phyloP scores from a whole-genome alignment of 2,888 invertebrate genomes.

The Scaptomyza cyrtandrae region DNA sequence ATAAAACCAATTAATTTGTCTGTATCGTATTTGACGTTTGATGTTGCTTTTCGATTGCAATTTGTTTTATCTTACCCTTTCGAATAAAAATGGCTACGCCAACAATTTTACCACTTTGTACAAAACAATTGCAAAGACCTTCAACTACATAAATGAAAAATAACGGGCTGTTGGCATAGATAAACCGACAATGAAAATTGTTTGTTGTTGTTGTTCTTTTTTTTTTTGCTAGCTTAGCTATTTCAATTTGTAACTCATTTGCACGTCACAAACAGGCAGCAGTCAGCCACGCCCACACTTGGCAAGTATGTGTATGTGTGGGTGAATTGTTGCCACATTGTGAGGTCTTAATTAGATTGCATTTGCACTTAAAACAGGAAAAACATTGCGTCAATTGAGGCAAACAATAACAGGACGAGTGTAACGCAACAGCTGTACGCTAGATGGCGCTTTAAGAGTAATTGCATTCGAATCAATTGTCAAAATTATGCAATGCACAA shows the following conservation, averaged over 20 bases:
- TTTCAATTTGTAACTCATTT: slow-evolving; percentile 68
- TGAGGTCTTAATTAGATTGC: slow-evolving; percentile 69
- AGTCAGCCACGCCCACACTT: neutral
- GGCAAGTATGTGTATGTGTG: slow-evolving; percentile 10
- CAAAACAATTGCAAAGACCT: slow-evolving; percentile 31
- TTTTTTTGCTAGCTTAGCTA: too few relatives aligned
- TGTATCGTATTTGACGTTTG: neutral
- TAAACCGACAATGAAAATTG: slow-evolving; percentile 44
- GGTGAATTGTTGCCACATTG: slow-evolving; percentile 6
- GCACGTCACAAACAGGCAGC: slow-evolving; percentile 52
- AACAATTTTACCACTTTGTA: slow-evolving; percentile 10
- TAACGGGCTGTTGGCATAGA: slow-evolving; percentile 10
- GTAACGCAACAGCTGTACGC: slow-evolving; percentile 11
- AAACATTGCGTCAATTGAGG: slow-evolving; percentile 52
- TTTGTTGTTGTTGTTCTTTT: slow-evolving; percentile 32
- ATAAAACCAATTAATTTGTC: neutral
- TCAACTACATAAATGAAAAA: slow-evolving; percentile 45
- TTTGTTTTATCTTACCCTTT: too few relatives aligned
- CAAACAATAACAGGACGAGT: slow-evolving; percentile 4
- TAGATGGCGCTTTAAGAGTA: slow-evolving; percentile 36
- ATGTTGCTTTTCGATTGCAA: too few relatives aligned
- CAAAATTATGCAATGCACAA: slow-evolving; percentile 43
- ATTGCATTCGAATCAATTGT: slow-evolving; percentile 49
- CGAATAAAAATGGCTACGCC: neutral
- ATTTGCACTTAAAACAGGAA: slow-evolving; percentile 44